Evolutionary conservation across 2,888 invertebrate genomes (phyloP).

Genomic region (Amphipyra berbera): DNA sequence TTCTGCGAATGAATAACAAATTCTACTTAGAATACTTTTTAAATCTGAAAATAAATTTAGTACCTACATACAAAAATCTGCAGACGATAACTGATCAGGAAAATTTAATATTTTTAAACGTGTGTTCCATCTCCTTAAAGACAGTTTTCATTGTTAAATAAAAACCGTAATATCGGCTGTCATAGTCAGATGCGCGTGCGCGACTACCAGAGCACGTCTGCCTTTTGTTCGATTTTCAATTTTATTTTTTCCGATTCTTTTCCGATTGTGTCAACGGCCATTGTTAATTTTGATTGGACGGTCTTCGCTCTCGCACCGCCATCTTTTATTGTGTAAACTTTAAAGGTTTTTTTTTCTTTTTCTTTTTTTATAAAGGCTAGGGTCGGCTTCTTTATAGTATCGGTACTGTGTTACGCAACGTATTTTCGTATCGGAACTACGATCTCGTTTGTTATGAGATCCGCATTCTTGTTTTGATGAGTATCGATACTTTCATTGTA

Average conservation of each 20-base stretch:
- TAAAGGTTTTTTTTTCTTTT: conserved; percentile 62
- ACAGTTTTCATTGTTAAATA: conserved; percentile 50
- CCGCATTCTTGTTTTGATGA: conserved; percentile 64
- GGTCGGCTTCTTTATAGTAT: conserved; percentile 58
- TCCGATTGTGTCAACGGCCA: conserved; percentile 72
- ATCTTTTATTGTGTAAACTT: conserved; percentile 70
- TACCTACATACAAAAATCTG: conserved; percentile 2
- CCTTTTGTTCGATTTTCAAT: conserved; percentile 74
- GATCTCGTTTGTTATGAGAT: conserved; percentile 68
- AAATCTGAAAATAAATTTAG: neutral
- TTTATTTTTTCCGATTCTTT: conserved; percentile 70
- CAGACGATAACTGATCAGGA: conserved; percentile 12
- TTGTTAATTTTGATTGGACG: conserved; percentile 79
- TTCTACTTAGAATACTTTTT: conserved; percentile 6
- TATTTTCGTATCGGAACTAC: conserved; percentile 64
- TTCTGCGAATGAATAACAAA: conserved; percentile 4
- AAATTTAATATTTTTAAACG: conserved; percentile 25
- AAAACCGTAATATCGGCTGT: conserved; percentile 64
- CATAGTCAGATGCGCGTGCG: conserved; percentile 69
- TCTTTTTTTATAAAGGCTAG: conserved; percentile 44
- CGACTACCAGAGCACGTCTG: conserved; percentile 76
- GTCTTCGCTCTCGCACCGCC: conserved; percentile 63
- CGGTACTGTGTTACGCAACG: conserved; percentile 67
- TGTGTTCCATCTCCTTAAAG: conserved; percentile 11
- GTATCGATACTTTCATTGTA: conserved; percentile 54